Percentiles rank a stretch among this genome's conserved stretches.
phyloP scores from a whole-genome alignment of 2,113 vertebrate genomes.

The Ovibos moschatus region DNA sequence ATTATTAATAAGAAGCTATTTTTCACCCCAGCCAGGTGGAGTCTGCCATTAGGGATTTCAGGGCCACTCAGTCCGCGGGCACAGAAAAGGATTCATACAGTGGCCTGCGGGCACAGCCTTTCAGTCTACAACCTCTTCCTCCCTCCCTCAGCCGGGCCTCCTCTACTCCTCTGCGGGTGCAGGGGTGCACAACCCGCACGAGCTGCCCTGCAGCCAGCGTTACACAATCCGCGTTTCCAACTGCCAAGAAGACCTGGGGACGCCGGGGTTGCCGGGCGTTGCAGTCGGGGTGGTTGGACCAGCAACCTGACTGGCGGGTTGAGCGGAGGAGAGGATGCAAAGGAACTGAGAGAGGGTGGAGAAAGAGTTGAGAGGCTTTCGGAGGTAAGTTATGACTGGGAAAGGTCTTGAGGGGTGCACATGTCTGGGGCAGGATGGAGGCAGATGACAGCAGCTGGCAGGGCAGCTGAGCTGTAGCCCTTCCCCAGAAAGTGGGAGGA shows the following conservation, averaged over 20 bases:
- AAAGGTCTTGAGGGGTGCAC: background rate
- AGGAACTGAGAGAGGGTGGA: no score
- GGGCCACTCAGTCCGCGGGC: background rate
- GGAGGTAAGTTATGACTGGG: background rate
- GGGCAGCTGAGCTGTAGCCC: background rate
- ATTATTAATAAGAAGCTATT: background rate
- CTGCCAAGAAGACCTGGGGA: background rate
- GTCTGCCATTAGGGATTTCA: background rate
- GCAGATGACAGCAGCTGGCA: background rate
- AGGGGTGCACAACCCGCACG: background rate
- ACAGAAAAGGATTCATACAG: background rate
- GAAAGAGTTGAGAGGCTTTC: background rate
- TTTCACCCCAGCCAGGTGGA: background rate
- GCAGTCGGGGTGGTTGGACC: background rate
- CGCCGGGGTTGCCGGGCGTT: background rate
- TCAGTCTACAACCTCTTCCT: no score
- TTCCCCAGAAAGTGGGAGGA: background rate
- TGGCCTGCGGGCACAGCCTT: background rate
- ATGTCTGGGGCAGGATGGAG: background rate
- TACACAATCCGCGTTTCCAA: slow-evolving; percentile 33
- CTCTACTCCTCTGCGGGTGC: background rate
- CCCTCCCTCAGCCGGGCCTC: background rate
- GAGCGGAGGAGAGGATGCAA: accelerated
- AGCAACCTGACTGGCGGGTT: background rate
- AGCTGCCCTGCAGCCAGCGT: background rate